These are phyloP conservation scores for Netelia inedita DNA, from an alignment of 2,888 invertebrate species.

Conservation along the genomic window DNA sequence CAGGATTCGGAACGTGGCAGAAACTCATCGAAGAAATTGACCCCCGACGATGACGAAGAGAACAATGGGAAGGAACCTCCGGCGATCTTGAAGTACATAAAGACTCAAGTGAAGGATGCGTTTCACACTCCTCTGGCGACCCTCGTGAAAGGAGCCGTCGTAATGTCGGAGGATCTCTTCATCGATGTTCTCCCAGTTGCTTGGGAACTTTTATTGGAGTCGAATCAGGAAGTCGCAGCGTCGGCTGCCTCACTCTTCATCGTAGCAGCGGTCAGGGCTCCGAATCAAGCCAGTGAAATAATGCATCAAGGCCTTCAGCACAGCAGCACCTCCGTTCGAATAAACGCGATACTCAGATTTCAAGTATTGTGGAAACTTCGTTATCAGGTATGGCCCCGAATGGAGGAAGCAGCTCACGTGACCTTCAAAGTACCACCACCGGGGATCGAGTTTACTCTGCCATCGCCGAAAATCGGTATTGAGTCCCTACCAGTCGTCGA, in stretches of 20 bases:
- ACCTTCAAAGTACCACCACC: conserved; percentile 99
- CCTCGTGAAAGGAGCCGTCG: conserved; percentile 95
- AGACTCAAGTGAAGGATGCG: conserved; percentile 93
- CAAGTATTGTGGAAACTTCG: conserved; percentile 98
- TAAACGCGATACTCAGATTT: conserved; percentile 94
- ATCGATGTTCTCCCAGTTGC: conserved; percentile 95
- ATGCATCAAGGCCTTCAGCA: conserved; percentile 96
- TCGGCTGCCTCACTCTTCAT: conserved; percentile 96
- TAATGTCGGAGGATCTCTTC: conserved; percentile 95
- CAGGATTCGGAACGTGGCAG: conserved; percentile 85
- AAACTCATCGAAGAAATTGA: conserved; percentile 79
- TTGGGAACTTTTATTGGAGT: conserved; percentile 97
- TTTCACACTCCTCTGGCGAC: conserved; percentile 96
- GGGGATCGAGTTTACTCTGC: conserved; percentile 99
- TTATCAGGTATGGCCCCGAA: conserved; percentile 99
- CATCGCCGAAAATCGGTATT: conserved; percentile 99
- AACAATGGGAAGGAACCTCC: conserved; percentile 88
- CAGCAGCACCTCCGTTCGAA: conserved; percentile 92
- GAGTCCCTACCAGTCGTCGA: conserved; percentile 98
- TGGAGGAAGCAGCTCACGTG: conserved; percentile 98
- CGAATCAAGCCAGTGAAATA: conserved; percentile 94
- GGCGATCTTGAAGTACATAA: conserved; percentile 92
- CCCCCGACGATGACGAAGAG: conserved; percentile 82
- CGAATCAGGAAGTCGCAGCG: conserved; percentile 94
- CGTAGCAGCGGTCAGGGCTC: conserved; percentile 96